Percentiles rank a stretch among this genome's conserved stretches.
Conservation (phyloP, 2,888 invertebrate species). For the Ischnura elegans region DNA sequence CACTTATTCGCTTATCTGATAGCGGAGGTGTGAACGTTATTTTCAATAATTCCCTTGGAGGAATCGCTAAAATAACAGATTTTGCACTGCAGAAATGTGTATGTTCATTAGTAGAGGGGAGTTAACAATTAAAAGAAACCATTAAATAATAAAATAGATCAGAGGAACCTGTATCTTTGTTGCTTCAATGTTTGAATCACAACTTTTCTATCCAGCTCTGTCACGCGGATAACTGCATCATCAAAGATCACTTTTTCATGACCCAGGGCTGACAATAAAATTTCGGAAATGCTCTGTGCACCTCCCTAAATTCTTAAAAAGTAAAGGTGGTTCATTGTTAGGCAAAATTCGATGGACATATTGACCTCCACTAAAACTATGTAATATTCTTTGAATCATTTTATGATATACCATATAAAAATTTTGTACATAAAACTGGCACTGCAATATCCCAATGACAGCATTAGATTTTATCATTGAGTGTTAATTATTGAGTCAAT, state of each 20-base stretch:
- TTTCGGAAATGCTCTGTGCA: conserved; percentile 41
- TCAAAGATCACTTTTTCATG: conserved; percentile 11
- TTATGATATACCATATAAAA: too few relatives aligned
- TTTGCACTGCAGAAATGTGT: neutral
- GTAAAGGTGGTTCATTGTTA: neutral
- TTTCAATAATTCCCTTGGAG: conserved; percentile 39
- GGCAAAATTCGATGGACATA: too few relatives aligned
- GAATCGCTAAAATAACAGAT: conserved; percentile 40
- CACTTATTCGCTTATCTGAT: conserved; percentile 21
- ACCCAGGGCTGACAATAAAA: neutral
- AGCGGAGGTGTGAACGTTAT: conserved; percentile 44
- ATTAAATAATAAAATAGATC: neutral
- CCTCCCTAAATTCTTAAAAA: conserved; percentile 32
- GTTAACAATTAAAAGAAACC: neutral
- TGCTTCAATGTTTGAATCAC: neutral
- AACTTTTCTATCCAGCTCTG: conserved; percentile 29
- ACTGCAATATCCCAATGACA: too few relatives aligned
- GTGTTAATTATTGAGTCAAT: too few relatives aligned
- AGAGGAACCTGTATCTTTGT: conserved; percentile 7
- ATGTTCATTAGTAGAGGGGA: neutral
- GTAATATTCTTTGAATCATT: too few relatives aligned
- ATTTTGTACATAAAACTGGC: too few relatives aligned
- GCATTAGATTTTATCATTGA: too few relatives aligned
- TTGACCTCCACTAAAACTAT: too few relatives aligned
- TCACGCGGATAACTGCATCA: neutral